Conservation (phyloP, 2,888 invertebrate species). For the Heterodera filipjevi region DNA sequence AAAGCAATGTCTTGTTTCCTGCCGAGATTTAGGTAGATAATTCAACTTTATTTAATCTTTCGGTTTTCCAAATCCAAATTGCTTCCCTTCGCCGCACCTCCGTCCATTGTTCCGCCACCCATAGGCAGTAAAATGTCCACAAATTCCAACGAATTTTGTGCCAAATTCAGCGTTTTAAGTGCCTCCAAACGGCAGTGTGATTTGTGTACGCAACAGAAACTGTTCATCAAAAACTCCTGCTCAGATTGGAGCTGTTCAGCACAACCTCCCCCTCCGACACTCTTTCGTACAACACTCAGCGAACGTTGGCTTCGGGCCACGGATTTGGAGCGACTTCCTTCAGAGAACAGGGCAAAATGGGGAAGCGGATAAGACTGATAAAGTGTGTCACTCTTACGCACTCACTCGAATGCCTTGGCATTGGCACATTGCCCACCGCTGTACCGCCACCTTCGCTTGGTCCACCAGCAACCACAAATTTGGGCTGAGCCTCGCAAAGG, state of each 20-base stretch:
- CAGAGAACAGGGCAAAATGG: not conserved
- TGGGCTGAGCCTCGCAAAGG: slow-evolving; percentile 3
- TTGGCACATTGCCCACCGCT: not conserved
- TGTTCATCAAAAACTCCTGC: slow-evolving; percentile 21
- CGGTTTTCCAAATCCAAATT: too few relatives aligned
- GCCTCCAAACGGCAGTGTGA: slow-evolving; percentile 79
- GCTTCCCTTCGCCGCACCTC: not conserved
- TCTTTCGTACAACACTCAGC: slow-evolving; percentile 54
- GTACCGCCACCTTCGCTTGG: not conserved
- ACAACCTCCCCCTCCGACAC: slow-evolving; percentile 41
- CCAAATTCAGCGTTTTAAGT: slow-evolving; percentile 80
- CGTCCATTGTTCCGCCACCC: slow-evolving; percentile 27
- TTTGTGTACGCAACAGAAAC: slow-evolving; percentile 65
- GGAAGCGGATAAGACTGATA: too few relatives aligned
- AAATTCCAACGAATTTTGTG: slow-evolving; percentile 64
- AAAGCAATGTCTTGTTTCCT: slow-evolving; percentile 12
- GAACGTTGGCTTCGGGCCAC: slow-evolving; percentile 62
- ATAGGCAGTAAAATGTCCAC: slow-evolving; percentile 42
- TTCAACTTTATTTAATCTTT: not conserved
- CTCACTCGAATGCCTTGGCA: slow-evolving; percentile 10
- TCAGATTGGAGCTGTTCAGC: slow-evolving; percentile 23
- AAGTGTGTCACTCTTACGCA: not conserved
- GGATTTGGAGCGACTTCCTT: slow-evolving; percentile 62
- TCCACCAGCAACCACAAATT: not conserved
- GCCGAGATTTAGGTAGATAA: too few relatives aligned